phyloP scores from a whole-genome alignment of 2,888 invertebrate species.

The Drosophila incognita region DNA sequence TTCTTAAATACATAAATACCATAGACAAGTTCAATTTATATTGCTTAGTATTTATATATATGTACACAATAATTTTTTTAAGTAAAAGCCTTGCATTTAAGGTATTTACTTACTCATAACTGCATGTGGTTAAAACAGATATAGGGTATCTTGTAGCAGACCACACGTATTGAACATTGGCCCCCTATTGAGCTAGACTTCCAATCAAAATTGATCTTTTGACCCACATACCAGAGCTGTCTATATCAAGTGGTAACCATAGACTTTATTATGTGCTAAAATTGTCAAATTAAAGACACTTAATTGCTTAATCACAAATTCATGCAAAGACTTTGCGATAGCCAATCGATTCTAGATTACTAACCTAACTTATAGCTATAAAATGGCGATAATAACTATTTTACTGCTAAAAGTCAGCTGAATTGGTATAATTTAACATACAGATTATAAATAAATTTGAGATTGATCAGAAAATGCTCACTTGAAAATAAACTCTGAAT shows the following conservation, averaged over 20 bases:
- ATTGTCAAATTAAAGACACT: slow-evolving; percentile 44
- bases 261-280: slow-evolving; percentile 61
- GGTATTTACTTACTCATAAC: background rate
- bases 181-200: slow-evolving; percentile 11
- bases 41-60: no score
- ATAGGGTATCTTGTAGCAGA: slow-evolving; percentile 6
- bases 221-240: slow-evolving; percentile 63
- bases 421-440: background rate
- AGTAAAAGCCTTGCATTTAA: no score
- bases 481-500: background rate
- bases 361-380: background rate
- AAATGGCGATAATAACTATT: slow-evolving; percentile 17
- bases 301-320: slow-evolving; percentile 54
- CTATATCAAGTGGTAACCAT: slow-evolving; percentile 10
- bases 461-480: background rate
- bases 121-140: background rate
- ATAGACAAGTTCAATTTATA: background rate
- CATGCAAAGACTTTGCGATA: slow-evolving; percentile 37
- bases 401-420: slow-evolving; percentile 1
- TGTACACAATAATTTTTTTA: no score
- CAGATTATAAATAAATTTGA: background rate
- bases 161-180: background rate
- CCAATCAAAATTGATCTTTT: slow-evolving; percentile 44
- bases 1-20: background rate
- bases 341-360: slow-evolving; percentile 44